A percentile compares a stretch with the other conserved stretches of the same genome.
Conservation (phyloP, 1,140 invertebrate genomes). For the Oncopodura yosiiana region DNA sequence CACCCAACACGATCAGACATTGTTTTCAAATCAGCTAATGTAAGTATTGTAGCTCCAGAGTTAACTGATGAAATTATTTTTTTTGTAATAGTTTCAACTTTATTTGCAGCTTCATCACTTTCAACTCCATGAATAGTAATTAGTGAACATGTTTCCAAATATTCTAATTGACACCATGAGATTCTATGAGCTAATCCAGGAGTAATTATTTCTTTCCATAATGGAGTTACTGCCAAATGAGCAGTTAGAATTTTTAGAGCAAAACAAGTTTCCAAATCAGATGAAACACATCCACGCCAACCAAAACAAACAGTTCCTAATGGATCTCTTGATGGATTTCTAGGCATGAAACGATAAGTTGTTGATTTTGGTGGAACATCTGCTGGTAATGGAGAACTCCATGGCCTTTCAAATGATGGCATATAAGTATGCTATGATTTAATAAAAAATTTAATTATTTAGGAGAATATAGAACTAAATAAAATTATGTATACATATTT, state of each 20-base stretch:
- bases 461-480: background rate
- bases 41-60: constrained; percentile 1
- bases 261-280: constrained; percentile 21
- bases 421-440: constrained; percentile 20
- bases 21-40: background rate
- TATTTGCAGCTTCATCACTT: constrained; percentile 13
- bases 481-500: background rate
- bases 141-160: constrained; percentile 24
- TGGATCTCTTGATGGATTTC: constrained; percentile 16
- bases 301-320: constrained; percentile 26
- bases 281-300: constrained; percentile 23
- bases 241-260: constrained; percentile 30
- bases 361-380: background rate
- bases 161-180: constrained; percentile 35
- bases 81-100: background rate
- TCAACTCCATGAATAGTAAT: constrained; percentile 29
- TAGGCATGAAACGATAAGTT: constrained; percentile 15
- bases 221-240: constrained; percentile 27
- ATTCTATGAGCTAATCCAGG: constrained; percentile 26
- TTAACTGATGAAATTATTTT: background rate
- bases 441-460: background rate
- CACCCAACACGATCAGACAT: constrained; percentile 34
- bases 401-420: constrained; percentile 22
- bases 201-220: constrained; percentile 26
- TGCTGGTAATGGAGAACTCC: constrained; percentile 12